Evolutionary conservation across 2,113 vertebrate genomes (phyloP).

Genomic region (Puma concolor): DNA sequence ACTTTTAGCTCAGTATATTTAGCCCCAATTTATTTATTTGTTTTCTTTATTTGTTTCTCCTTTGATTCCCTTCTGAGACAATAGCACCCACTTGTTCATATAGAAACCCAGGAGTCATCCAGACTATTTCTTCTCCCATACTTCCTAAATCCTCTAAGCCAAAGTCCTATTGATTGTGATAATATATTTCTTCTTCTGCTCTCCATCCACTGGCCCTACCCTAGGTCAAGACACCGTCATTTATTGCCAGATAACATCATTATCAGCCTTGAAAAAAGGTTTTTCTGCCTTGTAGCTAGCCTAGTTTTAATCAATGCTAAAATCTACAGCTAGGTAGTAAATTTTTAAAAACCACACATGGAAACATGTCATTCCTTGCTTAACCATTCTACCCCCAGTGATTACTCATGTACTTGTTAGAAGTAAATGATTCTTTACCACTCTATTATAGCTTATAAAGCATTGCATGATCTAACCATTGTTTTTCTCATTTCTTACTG

Average conservation of each 20-base stretch:
- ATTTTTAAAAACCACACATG: neutral
- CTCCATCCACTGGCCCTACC: too few relatives aligned
- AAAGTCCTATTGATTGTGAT: neutral
- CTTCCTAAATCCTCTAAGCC: neutral
- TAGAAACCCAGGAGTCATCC: neutral
- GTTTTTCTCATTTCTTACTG: neutral
- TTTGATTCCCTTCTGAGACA: neutral
- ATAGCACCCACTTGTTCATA: fast-evolving
- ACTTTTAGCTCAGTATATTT: neutral
- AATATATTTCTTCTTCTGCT: neutral
- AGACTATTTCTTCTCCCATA: neutral
- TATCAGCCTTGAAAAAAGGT: neutral
- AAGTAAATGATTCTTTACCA: too few relatives aligned
- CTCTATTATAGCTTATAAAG: neutral
- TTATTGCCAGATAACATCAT: neutral
- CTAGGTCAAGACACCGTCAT: neutral
- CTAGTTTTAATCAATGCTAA: too few relatives aligned
- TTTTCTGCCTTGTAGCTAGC: neutral
- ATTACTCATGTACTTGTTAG: neutral
- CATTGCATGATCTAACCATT: too few relatives aligned
- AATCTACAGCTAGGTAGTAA: too few relatives aligned
- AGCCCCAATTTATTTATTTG: neutral
- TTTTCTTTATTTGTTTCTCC: neutral
- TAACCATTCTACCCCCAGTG: neutral
- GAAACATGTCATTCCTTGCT: neutral